A percentile compares a stretch with the other conserved stretches of the same genome.
phyloP scores from a whole-genome alignment of 53 echinoderm and acorn worm species.

The Crossaster papposus region DNA sequence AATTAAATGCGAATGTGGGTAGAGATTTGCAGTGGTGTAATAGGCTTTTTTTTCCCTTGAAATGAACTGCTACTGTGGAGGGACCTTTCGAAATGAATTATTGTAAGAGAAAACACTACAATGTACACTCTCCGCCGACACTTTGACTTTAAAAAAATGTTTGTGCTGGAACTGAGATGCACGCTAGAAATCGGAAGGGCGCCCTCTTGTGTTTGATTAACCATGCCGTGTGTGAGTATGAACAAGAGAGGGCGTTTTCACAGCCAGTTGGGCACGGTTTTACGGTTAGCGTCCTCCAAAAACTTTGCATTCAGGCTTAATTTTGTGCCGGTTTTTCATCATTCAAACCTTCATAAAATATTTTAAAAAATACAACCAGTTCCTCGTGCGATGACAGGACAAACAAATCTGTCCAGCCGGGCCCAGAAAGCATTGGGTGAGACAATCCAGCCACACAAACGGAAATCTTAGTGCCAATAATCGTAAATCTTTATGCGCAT shows the following conservation, averaged over 20 bases:
- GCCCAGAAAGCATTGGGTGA: background rate
- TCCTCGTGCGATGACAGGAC: background rate
- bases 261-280: no score
- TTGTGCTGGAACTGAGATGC: background rate
- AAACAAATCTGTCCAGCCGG: background rate
- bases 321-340: no score
- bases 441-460: background rate
- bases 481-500: background rate
- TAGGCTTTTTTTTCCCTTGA: no score
- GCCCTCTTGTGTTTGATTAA: background rate
- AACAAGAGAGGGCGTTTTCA: no score
- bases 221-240: background rate
- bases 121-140: no score
- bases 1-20: no score
- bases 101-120: no score
- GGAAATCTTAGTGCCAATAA: background rate
- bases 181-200: background rate
- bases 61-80: no score
- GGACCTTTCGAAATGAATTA: no score
- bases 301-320: no score
- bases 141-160: background rate
- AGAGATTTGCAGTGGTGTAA: no score
- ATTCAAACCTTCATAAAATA: background rate
- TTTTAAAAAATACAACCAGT: background rate
- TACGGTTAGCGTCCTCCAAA: no score